Evolutionary conservation across 2,113 vertebrate genomes (phyloP).

Genomic region (Chaenogobius annularis): DNA sequence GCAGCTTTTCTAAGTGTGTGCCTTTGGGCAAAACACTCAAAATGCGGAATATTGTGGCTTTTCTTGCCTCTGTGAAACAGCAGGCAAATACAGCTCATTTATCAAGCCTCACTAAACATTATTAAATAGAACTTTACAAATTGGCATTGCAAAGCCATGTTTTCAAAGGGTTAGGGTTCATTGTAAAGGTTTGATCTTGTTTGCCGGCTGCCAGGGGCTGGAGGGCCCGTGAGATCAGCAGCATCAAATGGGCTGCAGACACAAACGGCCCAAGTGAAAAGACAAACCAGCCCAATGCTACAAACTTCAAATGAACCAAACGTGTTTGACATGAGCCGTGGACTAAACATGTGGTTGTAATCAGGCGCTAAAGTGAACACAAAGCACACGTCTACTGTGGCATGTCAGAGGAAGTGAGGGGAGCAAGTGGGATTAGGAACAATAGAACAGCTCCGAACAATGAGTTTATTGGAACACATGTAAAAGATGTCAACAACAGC

Average conservation of each 20-base stretch:
- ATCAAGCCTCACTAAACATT: too few species aligned
- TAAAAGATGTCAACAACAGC: conserved; percentile 19
- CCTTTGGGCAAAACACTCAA: too few species aligned
- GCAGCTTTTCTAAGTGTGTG: too few species aligned
- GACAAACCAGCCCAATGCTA: conserved; percentile 11
- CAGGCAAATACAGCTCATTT: too few species aligned
- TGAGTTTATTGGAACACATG: conserved; percentile 10
- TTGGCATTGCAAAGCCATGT: neutral
- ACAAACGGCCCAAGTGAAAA: conserved; percentile 3
- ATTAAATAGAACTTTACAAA: too few species aligned
- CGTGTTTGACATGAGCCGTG: conserved; percentile 28
- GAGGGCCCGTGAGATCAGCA: neutral
- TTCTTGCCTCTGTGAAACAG: too few species aligned
- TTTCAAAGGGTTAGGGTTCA: neutral
- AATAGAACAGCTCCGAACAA: conserved; percentile 29
- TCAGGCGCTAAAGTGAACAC: conserved; percentile 32
- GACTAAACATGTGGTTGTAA: conserved; percentile 29
- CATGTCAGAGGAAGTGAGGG: conserved; percentile 9
- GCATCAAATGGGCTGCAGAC: conserved; percentile 29
- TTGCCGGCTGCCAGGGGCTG: conserved; percentile 17
- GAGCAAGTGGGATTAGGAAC: conserved; percentile 11
- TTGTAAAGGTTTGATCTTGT: neutral
- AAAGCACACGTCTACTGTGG: conserved; percentile 28
- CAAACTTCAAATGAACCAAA: conserved; percentile 19
- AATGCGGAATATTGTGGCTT: too few species aligned